These are phyloP conservation scores for Chelon auratus DNA, from an alignment of 2,797 vertebrate species.

Conservation along the genomic window DNA sequence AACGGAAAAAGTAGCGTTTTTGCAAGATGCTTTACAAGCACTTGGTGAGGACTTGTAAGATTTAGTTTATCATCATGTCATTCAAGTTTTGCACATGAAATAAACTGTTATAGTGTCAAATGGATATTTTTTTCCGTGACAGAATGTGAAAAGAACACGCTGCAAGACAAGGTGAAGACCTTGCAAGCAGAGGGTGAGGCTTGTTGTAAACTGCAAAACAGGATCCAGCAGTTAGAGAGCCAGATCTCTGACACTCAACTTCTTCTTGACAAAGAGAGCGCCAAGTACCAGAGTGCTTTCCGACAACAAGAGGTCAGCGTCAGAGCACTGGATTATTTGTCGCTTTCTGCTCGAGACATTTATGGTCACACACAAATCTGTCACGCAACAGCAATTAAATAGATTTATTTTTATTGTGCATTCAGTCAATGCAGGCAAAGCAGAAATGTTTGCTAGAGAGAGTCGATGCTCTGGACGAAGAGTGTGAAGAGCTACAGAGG, in stretches of 20 bases:
- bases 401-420: constrained; percentile 2
- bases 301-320: constrained; percentile 88
- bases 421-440: constrained; percentile 90
- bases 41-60: constrained; percentile 83
- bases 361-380: neutral
- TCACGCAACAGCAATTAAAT: neutral
- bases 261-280: constrained; percentile 88
- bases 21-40: constrained; percentile 77
- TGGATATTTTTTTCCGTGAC: constrained; percentile 2
- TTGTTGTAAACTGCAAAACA: constrained; percentile 80
- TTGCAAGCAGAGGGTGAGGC: constrained; percentile 66
- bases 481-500: constrained; percentile 85
- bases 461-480: constrained; percentile 85
- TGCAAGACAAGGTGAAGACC: constrained; percentile 79
- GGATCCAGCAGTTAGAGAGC: constrained; percentile 75
- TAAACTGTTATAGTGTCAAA: neutral
- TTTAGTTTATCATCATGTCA: neutral
- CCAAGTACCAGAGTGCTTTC: constrained; percentile 84
- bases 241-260: constrained; percentile 79
- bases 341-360: constrained; percentile 7
- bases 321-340: neutral
- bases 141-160: constrained; percentile 81
- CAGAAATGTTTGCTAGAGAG: constrained; percentile 86
- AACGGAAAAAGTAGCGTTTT: constrained; percentile 78
- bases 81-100: neutral